phyloP scores from a whole-genome alignment of 2,797 vertebrate genomes.

The Champsocephalus gunnari region DNA sequence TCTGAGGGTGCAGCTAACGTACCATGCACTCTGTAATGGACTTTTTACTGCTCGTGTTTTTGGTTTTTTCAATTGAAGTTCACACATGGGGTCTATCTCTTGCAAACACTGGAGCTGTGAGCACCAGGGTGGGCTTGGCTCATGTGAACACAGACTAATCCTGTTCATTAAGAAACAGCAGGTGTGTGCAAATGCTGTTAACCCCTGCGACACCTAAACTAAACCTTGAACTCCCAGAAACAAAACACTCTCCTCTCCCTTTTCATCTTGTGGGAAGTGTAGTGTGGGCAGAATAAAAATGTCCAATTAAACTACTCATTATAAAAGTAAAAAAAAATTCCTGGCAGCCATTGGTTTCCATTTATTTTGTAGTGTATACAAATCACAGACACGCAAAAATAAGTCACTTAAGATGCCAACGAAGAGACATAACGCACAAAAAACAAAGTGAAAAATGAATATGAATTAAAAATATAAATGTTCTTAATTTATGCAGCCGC shows the following conservation, averaged over 20 bases:
- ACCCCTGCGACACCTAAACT: conserved; percentile 57
- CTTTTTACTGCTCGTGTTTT: conserved; percentile 37
- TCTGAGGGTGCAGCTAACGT: conserved; percentile 27
- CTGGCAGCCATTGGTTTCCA: neutral
- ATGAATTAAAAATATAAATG: too few species aligned
- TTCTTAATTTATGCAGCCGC: too few species aligned
- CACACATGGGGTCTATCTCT: neutral
- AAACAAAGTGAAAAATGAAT: too few species aligned
- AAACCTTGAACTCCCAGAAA: conserved; percentile 53
- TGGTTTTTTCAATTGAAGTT: conserved; percentile 6
- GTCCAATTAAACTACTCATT: neutral
- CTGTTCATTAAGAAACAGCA: conserved; percentile 82
- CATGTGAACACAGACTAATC: conserved; percentile 74
- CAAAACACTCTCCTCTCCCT: conserved; percentile 46
- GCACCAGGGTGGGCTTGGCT: conserved; percentile 57
- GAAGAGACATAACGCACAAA: too few species aligned
- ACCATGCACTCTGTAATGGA: conserved; percentile 19
- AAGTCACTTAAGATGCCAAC: neutral
- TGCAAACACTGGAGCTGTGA: conserved; percentile 16
- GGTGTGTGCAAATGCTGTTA: conserved; percentile 77
- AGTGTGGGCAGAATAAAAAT: neutral
- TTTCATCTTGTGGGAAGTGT: conserved; percentile 57
- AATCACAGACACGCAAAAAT: neutral
- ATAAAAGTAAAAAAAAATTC: neutral
- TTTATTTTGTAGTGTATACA: neutral